A percentile compares a stretch with the other conserved stretches of the same genome.
Conservation (phyloP, 2,888 invertebrate species). For the Seira musarum region DNA sequence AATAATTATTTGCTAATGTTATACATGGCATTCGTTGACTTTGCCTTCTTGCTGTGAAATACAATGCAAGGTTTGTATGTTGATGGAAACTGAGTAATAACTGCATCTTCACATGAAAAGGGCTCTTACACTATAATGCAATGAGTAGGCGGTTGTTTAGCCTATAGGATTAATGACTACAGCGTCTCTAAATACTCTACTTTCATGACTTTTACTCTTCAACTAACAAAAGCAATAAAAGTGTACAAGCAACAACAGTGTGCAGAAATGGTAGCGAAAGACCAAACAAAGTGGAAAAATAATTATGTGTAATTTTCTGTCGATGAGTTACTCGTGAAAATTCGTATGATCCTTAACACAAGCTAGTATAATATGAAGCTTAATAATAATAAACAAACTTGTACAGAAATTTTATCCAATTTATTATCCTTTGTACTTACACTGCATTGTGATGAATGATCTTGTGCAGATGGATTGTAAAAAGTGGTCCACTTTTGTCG, state of each 20-base stretch:
- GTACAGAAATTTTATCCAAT: background rate
- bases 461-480: too few species aligned
- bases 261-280: background rate
- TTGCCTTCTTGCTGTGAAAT: background rate
- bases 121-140: background rate
- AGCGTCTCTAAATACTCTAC: constrained; percentile 34
- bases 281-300: background rate
- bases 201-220: constrained; percentile 35
- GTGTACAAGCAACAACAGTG: background rate
- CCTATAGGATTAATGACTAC: background rate
- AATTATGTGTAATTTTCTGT: background rate
- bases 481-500: too few species aligned
- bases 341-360: background rate
- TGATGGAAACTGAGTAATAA: constrained; percentile 29
- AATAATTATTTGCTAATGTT: background rate
- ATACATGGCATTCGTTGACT: constrained; percentile 5
- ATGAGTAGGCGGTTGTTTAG: background rate
- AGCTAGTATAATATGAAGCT: background rate
- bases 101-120: background rate
- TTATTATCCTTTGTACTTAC: too few species aligned
- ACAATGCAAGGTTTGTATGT: constrained; percentile 11
- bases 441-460: too few species aligned
- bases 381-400: background rate
- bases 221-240: background rate
- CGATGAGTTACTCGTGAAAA: background rate